Base-by-base conservation (phyloP, 2,797 vertebrate species). In the Myripristis jacobus region DNA sequence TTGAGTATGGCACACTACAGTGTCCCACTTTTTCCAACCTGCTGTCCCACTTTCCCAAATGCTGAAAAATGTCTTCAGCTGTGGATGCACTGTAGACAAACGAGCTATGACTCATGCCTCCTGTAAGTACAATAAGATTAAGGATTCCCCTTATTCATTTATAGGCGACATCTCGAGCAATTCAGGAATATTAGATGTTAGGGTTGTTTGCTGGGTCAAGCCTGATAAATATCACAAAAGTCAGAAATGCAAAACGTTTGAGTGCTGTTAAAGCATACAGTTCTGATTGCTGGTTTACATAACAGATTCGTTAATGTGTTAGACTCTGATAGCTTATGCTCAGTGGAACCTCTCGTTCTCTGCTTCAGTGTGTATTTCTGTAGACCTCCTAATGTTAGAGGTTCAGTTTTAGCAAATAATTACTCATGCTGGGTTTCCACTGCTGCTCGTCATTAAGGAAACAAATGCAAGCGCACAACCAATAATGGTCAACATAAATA, bases 371-470 rank as follows among this genome's bases (percentile, higher is more conserved):
- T 77, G 43, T 22, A 31, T 36, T 73, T 69, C 70, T 62, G 54
- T 25, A 41, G 1, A 51, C 51, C 75, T 67, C 67, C 54, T 7
- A 4, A 53, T 58, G 52, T 27, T 77, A 19, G 12, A 27, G 44
- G 19, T 60, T 43, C n/a, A 46, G 65, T 75, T 64, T 60, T 64
- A 66, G 60, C 62, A 75, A 72, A 86, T 58, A 84, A 87, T 87
- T 81, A 68, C 68, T 89, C 70, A 85, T 0, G 6, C 53, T 46
- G 64, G 80, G 75, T 66, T 78, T 62, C 66, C 55, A 64, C 58
- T 54, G 66, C 85, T 48, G 75, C 72, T 80, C 73, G 64, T 80
- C 80, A 88, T 86, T 87, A 87, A 51, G 61, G 41, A 79, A 86
- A 84, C 73, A 83, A 85, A 86, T 86, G 72, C 51, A 62, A 77